Evolutionary conservation across 2,797 vertebrate species (phyloP), one percentile per base, ranked within the genome.

Genomic region (Peromyscus attwateri): DNA sequence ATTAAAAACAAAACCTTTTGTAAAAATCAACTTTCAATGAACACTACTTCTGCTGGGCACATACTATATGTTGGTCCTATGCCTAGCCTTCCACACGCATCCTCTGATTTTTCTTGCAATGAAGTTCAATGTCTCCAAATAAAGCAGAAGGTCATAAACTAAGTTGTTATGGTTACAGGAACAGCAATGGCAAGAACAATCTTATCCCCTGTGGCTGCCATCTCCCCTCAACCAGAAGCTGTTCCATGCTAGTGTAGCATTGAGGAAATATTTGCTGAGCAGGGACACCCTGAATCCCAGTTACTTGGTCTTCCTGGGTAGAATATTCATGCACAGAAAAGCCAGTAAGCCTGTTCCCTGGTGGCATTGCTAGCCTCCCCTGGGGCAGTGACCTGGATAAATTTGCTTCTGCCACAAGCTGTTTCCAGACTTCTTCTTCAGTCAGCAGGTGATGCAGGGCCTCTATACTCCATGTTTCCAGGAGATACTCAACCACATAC

Each of bases 401-500:
- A 49, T 49, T 11, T 0, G 49, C 19, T 7, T 1, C 16, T 0
- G 1, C 4, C 40, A 92, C 21, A 0, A 92, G 19, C 3, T 0
- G 23, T 77, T 92, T 2, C 97, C 97, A 79, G 31, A 11, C 5
- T 27, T 62, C 2, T 0, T 23, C 0, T 0, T 57, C 25, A 0
- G 6, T 70, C 73, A 92, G n/a, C 49, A 52, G 6, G 1, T 0
- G 0, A 6, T 4, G 7, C 6, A 12, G 2, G 37, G 0, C 52
- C 46, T 0, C 2, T 0, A 8, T 25, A 0, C n/a, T 68, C 43
- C 0, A 21, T 0, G 12, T 64, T 27, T 21, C 25, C 1, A 4
- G 13, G 14, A 95, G 11, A 49, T 2, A 6, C 21, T 25, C 6
- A 9, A 12, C 2, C 77, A 3, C 1, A 0, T 17, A 1, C 60